Base-by-base conservation (phyloP, 2,113 vertebrate genomes). In the Psilopsiagon aurifrons region DNA sequence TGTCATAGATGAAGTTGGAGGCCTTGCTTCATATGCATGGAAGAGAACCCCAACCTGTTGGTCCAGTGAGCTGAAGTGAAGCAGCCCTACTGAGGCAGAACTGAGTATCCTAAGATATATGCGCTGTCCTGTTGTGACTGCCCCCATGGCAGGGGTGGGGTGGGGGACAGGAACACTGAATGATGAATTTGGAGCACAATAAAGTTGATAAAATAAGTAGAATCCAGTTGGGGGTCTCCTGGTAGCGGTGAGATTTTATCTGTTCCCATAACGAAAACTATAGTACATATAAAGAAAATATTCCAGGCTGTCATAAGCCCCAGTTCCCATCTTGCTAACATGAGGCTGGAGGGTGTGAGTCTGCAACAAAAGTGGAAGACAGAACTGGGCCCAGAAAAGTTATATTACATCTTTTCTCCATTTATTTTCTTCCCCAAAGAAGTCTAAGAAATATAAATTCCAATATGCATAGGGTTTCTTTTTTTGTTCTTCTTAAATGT, bases 401-500 rank as follows among this genome's bases (percentile, higher is more conserved):
- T 14, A 62, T 6, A 33, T 86, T 83, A 15, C 63, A 66, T 59
- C 63, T 86, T 92, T n/a, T 25, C 39, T 59, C 44, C 19, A 10
- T 92, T 83, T 88, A 41, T 90, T 90, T 95, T 71, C 22, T 75
- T 95, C 69, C 75, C 64, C 54, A 51, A 55, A 74, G n/a, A 66
- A 70, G 8, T 37, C 37, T 79, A 62, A 85, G 47, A 79, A 94
- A 54, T 57, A 33, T 4, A 73, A 59, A 79, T 87, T 49, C 82
- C 20, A 57, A 14, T 57, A 20, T 77, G 28, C 74, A 73, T 12
- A 27, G 41, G 12, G 10, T 66, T 94, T 70, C 14, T 71, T 83
- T 67, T 66, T 64, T 83, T 23, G 10, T 68, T 75, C 51, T 71
- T 88, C 44, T 47, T 63, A 57, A 87, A 83, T 37, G 29, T 67